Evolutionary conservation across 2,888 invertebrate species (phyloP), one percentile per base, ranked within the genome.

Genomic region (Baccha elongata): DNA sequence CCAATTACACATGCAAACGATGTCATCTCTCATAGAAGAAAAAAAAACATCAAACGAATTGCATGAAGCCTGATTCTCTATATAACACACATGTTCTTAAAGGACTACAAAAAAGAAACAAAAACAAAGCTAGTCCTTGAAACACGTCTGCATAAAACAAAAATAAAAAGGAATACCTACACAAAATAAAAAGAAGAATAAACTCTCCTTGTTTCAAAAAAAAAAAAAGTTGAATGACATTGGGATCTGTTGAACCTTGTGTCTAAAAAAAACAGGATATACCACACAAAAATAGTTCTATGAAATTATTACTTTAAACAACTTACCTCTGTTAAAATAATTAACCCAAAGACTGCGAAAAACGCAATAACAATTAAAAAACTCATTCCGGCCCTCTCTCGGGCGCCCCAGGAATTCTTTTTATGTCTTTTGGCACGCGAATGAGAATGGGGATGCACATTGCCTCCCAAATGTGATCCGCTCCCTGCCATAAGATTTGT

Each of bases 311-410:
- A 23, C 19, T 11, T 44, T 42, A 15, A 53, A 19, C 4, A 89
- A 90, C 89, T 92, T 87, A 97, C 94, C 91, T 97, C 97, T 84
- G 97, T 96, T 86, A 97, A 93, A 81, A 97, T 94, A 88, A 97
- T 97, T 87, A 96, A 92, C 52, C 96, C 96, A 89, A 97, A 97
- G 75, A 97, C 95, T 44, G 95, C 95, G 91, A 97, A 96, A 91
- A 97, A 97, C 92, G 96, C 96, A 86, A 97, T 94, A 85, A 97
- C 96, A 90, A 97, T 95, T 91, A 97, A 94, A 91, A 97, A 97
- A 88, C 96, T 96, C 93, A 96, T 94, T 90, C 96, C 95, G 86
- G 96, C 96, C 86, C 96, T 93, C 90, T 96, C 96, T 87, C 95
- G 93, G 4, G 88, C 88, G 50, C 90, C 90, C 91, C 91, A 88